Evolutionary conservation across 2,113 vertebrate species (phyloP).

Genomic region (Serinus canaria): DNA sequence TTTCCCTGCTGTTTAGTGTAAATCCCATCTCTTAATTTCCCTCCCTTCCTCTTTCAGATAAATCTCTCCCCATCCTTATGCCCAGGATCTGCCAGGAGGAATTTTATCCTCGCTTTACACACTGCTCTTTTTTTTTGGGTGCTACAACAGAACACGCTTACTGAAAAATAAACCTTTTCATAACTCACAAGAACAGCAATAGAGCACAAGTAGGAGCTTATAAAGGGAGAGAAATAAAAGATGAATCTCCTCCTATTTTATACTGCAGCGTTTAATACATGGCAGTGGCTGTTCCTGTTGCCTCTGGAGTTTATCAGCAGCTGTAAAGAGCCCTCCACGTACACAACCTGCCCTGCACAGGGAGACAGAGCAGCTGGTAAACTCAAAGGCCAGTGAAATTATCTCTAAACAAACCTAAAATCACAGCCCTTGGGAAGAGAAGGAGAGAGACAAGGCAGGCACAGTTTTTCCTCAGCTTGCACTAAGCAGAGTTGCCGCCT

Average conservation of each 20-base stretch:
- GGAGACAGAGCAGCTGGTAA: constrained; percentile 4
- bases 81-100: neutral
- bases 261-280: neutral
- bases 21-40: neutral
- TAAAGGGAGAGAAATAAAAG: constrained; percentile 27
- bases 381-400: neutral
- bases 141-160: neutral
- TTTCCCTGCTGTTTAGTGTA: neutral
- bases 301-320: neutral
- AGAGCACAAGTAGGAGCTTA: constrained; percentile 17
- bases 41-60: neutral
- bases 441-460: neutral
- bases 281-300: neutral
- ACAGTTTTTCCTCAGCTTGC: neutral
- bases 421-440: neutral
- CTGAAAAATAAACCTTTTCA: constrained; percentile 24
- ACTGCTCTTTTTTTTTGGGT: neutral
- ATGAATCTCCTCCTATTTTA: constrained; percentile 8
- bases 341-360: neutral
- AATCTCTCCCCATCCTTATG: neutral
- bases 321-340: neutral
- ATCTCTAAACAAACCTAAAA: constrained; percentile 37
- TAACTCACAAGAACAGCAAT: neutral
- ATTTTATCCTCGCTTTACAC: neutral
- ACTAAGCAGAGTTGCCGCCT: rapidly evolving